These are phyloP conservation scores for Strongylocentrotus purpuratus DNA, from an alignment of 35 echinoderm and acorn worm species.

Conservation along the genomic window DNA sequence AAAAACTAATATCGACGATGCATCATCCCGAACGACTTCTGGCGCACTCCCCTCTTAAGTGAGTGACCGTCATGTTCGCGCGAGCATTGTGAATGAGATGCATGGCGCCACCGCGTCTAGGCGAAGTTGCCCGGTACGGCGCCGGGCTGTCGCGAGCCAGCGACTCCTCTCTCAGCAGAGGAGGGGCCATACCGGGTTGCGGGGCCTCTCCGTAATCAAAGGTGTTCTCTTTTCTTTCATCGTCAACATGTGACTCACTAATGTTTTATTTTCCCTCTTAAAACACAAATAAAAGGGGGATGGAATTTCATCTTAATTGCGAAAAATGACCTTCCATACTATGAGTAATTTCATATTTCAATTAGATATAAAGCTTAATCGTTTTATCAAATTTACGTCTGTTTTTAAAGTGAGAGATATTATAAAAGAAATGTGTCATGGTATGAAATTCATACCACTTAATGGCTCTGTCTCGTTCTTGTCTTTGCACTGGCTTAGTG, in stretches of 20 bases:
- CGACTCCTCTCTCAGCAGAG: conserved; percentile 16
- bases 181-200: background rate
- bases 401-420: background rate
- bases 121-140: conserved; percentile 17
- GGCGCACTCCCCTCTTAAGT: background rate
- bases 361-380: background rate
- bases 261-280: background rate
- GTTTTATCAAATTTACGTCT: background rate
- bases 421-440: background rate
- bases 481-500: background rate
- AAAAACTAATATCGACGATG: background rate
- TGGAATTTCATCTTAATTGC: background rate
- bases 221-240: background rate
- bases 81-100: conserved; percentile 26
- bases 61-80: conserved; percentile 27
- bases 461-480: background rate
- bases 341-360: conserved; percentile 5
- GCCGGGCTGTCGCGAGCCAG: background rate
- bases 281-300: background rate
- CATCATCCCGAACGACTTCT: background rate
- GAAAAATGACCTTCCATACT: background rate
- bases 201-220: background rate
- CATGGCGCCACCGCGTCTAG: conserved; percentile 32
- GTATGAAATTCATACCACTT: conserved; percentile 6
- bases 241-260: background rate